A percentile compares a stretch with the other conserved stretches of the same genome.
Evolutionary conservation across 2,113 vertebrate genomes (phyloP).

Genomic region (Scomber japonicus): DNA sequence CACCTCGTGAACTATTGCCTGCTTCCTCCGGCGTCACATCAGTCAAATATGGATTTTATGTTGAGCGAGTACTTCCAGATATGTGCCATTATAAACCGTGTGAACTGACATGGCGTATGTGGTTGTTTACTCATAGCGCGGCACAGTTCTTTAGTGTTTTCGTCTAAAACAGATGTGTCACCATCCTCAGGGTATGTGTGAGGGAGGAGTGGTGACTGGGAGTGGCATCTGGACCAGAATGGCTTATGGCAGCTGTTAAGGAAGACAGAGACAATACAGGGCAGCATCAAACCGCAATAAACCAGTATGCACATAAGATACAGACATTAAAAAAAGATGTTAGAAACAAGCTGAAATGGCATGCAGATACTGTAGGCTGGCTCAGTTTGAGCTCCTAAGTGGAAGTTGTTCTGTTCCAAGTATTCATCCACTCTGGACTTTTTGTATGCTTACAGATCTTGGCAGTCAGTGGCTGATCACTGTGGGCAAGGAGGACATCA

Average conservation of each 20-base stretch:
- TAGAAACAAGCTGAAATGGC: not conserved
- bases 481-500: constrained; percentile 60
- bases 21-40: constrained; percentile 18
- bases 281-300: constrained; percentile 14
- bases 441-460: constrained; percentile 65
- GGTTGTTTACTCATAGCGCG: constrained; percentile 23
- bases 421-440: constrained; percentile 54
- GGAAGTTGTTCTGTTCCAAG: constrained; percentile 23
- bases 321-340: not conserved
- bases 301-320: constrained; percentile 1
- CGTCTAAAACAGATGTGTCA: constrained; percentile 57
- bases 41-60: constrained; percentile 39
- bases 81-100: not conserved
- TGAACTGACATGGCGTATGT: not conserved
- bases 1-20: constrained; percentile 22
- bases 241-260: constrained; percentile 22
- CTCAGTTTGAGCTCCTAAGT: constrained; percentile 24
- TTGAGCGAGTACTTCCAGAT: constrained; percentile 10
- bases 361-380: not conserved
- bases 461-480: constrained; percentile 52
- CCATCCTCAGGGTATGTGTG: constrained; percentile 20
- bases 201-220: constrained; percentile 37
- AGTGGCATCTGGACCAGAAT: constrained; percentile 51
- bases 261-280: constrained; percentile 25
- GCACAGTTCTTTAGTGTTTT: constrained; percentile 19